phyloP scores from a whole-genome alignment of 64 coral and sea anemone species.

The Actinia tenebrosa region DNA sequence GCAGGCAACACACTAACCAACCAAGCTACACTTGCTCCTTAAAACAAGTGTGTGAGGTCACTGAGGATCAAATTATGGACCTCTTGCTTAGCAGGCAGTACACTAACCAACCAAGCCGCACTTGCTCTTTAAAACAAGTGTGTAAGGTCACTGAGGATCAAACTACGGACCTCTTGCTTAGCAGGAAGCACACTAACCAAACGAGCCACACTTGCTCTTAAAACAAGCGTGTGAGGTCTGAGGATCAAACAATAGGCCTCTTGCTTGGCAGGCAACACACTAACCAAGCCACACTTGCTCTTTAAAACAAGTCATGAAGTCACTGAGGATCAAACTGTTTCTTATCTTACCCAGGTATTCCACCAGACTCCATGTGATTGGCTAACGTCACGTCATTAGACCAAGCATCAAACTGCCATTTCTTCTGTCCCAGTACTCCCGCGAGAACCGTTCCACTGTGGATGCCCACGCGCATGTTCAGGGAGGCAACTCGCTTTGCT shows the following conservation, averaged over 20 bases:
- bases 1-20: too few relatives aligned
- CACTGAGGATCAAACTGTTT: not conserved
- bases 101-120: too few relatives aligned
- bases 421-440: conserved; percentile 95
- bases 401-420: conserved; percentile 99
- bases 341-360: conserved; percentile 59
- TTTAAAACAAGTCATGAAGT: not conserved
- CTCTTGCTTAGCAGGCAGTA: too few relatives aligned
- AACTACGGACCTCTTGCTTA: not conserved
- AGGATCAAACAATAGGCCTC: not conserved
- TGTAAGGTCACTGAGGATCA: too few relatives aligned
- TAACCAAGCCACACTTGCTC: too few relatives aligned
- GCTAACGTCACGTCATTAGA: conserved; percentile 98
- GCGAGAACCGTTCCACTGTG: conserved; percentile 89
- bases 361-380: conserved; percentile 98
- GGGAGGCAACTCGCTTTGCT: conserved; percentile 65
- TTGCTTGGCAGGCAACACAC: too few relatives aligned
- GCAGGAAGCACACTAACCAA: too few relatives aligned
- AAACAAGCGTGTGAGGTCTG: too few relatives aligned
- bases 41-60: not conserved
- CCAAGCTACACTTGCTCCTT: too few relatives aligned
- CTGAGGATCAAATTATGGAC: not conserved
- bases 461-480: conserved; percentile 99
- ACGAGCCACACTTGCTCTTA: too few relatives aligned
- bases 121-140: too few relatives aligned